These are phyloP conservation scores for Mantis religiosa DNA, from an alignment of 2,888 invertebrate species.

Conservation along the genomic window DNA sequence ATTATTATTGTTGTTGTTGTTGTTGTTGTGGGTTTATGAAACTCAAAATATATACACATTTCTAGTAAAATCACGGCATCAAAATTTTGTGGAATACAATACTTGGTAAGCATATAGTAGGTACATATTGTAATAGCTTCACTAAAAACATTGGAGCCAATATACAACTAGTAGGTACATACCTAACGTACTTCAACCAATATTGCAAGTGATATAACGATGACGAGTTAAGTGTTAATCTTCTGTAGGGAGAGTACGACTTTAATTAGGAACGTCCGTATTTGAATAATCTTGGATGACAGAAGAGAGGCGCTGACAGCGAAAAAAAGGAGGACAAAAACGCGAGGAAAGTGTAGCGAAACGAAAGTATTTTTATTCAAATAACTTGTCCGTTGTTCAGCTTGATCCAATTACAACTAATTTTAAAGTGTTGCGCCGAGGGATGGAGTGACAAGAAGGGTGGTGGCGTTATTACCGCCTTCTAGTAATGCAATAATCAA, in stretches of 20 bases:
- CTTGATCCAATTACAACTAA: slow-evolving; percentile 6
- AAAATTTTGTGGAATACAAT: no score
- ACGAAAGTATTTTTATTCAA: background rate
- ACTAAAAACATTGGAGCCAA: no score
- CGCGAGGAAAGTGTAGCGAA: background rate
- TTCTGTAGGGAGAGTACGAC: background rate
- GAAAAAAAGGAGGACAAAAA: background rate
- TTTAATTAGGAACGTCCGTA: background rate
- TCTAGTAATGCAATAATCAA: background rate
- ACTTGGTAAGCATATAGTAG: no score
- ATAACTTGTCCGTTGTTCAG: background rate
- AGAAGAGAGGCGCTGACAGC: background rate
- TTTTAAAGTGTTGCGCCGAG: background rate
- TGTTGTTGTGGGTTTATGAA: no score
- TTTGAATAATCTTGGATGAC: background rate
- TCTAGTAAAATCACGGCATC: no score
- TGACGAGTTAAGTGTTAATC: background rate
- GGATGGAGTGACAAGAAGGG: background rate
- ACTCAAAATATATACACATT: no score
- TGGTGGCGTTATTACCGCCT: background rate
- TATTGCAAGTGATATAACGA: no score
- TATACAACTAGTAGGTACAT: no score
- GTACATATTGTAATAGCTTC: no score
- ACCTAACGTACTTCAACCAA: no score
- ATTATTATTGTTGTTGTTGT: no score